phyloP scores from a whole-genome alignment of 2,888 invertebrate species.

The Ochropleura leucogaster region DNA sequence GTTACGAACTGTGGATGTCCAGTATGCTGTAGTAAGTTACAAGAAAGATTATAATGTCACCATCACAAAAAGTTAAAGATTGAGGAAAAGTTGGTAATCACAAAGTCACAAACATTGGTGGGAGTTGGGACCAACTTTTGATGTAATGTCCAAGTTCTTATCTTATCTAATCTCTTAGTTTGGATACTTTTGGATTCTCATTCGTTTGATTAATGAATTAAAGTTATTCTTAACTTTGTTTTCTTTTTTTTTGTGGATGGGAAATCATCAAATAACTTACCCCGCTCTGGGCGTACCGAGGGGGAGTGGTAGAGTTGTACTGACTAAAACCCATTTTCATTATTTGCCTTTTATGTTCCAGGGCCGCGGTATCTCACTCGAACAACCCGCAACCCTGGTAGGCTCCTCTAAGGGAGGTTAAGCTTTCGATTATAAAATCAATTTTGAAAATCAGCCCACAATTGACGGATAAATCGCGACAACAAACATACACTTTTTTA shows the following conservation, averaged over 20 bases:
- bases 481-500: too few species aligned
- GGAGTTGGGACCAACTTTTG: background rate
- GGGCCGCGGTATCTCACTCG: too few species aligned
- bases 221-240: background rate
- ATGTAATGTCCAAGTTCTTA: background rate
- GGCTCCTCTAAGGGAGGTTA: too few species aligned
- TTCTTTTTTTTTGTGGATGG: background rate
- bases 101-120: background rate
- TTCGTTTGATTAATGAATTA: conserved; percentile 7
- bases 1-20: background rate
- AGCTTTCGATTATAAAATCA: too few species aligned
- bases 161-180: background rate
- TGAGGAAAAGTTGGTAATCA: conserved; percentile 13
- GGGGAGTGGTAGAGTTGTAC: too few species aligned
- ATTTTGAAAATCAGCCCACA: too few species aligned
- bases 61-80: conserved; percentile 9
- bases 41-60: background rate
- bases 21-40: background rate
- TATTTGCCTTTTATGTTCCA: too few species aligned
- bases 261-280: too few species aligned
- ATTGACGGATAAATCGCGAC: too few species aligned
- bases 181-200: conserved; percentile 3
- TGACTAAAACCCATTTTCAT: too few species aligned
- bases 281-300: too few species aligned
- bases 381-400: too few species aligned